Percentiles rank a stretch among this genome's conserved stretches.
Evolutionary conservation across 2,113 vertebrate genomes (phyloP).

Genomic region (Charina bottae): DNA sequence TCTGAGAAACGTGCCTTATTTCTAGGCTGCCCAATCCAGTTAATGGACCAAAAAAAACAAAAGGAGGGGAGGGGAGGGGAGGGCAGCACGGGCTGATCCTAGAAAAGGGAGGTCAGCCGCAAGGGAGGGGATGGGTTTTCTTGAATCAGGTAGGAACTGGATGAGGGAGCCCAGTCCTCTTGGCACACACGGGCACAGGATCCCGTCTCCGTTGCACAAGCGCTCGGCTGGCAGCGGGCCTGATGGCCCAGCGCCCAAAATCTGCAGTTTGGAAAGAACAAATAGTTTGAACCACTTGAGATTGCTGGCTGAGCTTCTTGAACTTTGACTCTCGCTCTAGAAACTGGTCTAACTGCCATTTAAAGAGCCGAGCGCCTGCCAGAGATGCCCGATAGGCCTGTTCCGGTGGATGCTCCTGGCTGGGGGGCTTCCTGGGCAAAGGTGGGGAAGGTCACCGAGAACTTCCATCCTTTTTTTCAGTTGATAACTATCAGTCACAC

Average conservation of each 20-base stretch:
- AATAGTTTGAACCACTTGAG: background rate
- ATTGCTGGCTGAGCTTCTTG: background rate
- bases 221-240: background rate
- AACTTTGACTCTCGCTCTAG: background rate
- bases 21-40: too few relatives aligned
- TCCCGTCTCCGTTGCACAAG: background rate
- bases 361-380: background rate
- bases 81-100: background rate
- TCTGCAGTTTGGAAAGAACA: background rate
- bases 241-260: background rate
- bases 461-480: too few relatives aligned
- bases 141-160: background rate
- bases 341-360: background rate
- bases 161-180: background rate
- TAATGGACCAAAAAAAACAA: background rate
- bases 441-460: background rate
- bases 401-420: background rate
- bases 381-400: background rate
- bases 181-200: background rate
- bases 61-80: background rate
- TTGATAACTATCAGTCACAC: background rate
- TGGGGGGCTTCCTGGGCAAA: background rate
- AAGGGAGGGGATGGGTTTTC: background rate
- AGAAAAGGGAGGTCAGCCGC: background rate
- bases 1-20: too few relatives aligned